Evolutionary conservation across 2,888 invertebrate genomes (phyloP).

Genomic region (Caenorhabditis sinica): DNA sequence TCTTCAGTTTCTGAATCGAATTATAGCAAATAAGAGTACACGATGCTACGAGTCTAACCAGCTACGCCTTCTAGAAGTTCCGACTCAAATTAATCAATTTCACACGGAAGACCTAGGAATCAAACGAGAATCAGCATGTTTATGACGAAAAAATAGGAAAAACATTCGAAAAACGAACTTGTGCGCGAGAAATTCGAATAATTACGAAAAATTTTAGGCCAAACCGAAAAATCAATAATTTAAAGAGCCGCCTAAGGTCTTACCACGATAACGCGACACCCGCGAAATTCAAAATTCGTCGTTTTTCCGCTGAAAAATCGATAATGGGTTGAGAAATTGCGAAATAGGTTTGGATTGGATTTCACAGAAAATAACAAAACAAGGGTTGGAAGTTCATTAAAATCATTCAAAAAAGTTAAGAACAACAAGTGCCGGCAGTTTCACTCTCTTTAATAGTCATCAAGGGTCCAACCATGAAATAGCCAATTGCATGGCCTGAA

Average conservation of each 20-base stretch:
- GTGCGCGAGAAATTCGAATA: background rate
- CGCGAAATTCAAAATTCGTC: background rate
- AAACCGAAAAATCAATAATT: slow-evolving; percentile 12
- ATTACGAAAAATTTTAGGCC: background rate
- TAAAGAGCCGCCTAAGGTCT: background rate
- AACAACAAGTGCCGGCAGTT: slow-evolving; percentile 70
- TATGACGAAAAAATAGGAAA: background rate
- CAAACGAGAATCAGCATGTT: background rate
- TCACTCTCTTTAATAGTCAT: slow-evolving; percentile 67
- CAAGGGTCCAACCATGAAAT: slow-evolving; percentile 76
- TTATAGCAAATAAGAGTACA: no score
- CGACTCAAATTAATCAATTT: no score
- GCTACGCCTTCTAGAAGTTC: no score
- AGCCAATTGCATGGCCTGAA: slow-evolving; percentile 78
- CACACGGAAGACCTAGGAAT: no score
- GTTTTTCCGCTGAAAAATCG: background rate
- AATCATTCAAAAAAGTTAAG: slow-evolving; percentile 38
- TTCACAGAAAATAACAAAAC: no score
- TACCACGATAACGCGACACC: background rate
- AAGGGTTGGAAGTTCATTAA: background rate
- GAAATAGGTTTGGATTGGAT: no score
- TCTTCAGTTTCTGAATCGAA: no score
- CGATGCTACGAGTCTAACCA: no score
- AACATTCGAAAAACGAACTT: background rate
- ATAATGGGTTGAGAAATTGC: background rate